phyloP scores from a whole-genome alignment of 2,113 vertebrate species.

The Clupea harengus region DNA sequence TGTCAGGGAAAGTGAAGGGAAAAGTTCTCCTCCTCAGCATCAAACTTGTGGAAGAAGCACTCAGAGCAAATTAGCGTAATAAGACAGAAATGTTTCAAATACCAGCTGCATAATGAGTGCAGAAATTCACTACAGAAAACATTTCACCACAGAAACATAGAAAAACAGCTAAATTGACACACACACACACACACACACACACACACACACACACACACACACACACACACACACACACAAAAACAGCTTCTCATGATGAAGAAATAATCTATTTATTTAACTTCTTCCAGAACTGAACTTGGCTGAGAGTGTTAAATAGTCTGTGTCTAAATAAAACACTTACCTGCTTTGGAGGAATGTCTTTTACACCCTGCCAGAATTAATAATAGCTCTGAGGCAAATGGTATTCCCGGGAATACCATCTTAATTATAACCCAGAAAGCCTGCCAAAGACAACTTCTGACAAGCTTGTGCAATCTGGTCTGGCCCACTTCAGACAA shows the following conservation, averaged over 20 bases:
- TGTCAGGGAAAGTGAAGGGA: too few relatives aligned
- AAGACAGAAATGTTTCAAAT: too few relatives aligned
- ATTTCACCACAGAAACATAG: too few relatives aligned
- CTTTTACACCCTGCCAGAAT: not conserved
- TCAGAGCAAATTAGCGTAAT: too few relatives aligned
- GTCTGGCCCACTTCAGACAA: not conserved
- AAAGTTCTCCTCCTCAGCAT: too few relatives aligned
- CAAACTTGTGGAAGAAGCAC: too few relatives aligned
- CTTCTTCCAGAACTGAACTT: not conserved
- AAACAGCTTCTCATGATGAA: not conserved
- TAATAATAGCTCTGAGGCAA: not conserved
- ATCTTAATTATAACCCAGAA: not conserved
- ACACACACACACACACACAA: not conserved
- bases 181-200: not conserved
- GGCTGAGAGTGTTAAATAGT: not conserved
- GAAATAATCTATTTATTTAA: not conserved
- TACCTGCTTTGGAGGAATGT: not conserved
- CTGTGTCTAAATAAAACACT: not conserved
- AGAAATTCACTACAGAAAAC: too few relatives aligned
- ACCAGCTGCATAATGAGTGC: too few relatives aligned
- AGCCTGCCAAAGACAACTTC: conserved; percentile 1
- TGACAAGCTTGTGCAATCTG: not conserved
- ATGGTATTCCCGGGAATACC: not conserved
- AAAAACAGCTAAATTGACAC: not conserved
- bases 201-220: not conserved